Percentiles rank a stretch among this genome's conserved stretches.
phyloP scores from a whole-genome alignment of 2,113 vertebrate species.

The Psilopsiagon aymara region DNA sequence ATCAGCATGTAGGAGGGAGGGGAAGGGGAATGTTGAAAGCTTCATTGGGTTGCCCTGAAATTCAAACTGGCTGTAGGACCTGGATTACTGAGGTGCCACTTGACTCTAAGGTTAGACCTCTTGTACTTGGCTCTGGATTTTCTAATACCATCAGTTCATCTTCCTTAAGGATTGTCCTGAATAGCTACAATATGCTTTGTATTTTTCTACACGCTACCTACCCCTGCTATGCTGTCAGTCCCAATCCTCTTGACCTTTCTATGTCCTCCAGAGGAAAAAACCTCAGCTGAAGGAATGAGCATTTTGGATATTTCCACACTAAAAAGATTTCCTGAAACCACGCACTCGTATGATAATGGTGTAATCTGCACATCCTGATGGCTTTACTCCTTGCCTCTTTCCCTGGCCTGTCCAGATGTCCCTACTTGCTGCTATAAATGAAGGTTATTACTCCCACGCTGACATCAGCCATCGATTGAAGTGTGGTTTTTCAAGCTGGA shows the following conservation, averaged over 20 bases:
- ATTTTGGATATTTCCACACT: not conserved
- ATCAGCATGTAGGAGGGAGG: not conserved
- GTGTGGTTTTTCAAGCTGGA: slow-evolving; percentile 63
- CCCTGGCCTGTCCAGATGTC: slow-evolving; percentile 68
- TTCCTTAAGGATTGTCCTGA: not conserved
- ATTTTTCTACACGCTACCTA: not conserved
- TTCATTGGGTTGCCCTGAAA: not conserved
- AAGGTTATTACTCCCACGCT: slow-evolving; percentile 69
- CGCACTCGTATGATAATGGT: not conserved
- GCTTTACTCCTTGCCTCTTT: slow-evolving; percentile 38
- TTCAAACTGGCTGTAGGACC: not conserved
- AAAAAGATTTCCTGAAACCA: slow-evolving; percentile 10
- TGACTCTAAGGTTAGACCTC: not conserved
- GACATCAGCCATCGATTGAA: slow-evolving; percentile 72
- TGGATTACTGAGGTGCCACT: not conserved
- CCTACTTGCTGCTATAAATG: slow-evolving; percentile 59
- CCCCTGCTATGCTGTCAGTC: not conserved
- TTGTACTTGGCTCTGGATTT: not conserved
- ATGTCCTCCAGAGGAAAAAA: not conserved
- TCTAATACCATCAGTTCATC: not conserved
- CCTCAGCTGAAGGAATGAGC: not conserved
- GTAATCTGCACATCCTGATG: slow-evolving; percentile 48
- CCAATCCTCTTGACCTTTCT: not conserved
- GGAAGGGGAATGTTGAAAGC: not conserved
- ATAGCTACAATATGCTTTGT: not conserved